Percentiles rank a stretch among this genome's conserved stretches.
phyloP scores from a whole-genome alignment of 92 coral and sea anemone species.

The Zoanthus sansibaricus region DNA sequence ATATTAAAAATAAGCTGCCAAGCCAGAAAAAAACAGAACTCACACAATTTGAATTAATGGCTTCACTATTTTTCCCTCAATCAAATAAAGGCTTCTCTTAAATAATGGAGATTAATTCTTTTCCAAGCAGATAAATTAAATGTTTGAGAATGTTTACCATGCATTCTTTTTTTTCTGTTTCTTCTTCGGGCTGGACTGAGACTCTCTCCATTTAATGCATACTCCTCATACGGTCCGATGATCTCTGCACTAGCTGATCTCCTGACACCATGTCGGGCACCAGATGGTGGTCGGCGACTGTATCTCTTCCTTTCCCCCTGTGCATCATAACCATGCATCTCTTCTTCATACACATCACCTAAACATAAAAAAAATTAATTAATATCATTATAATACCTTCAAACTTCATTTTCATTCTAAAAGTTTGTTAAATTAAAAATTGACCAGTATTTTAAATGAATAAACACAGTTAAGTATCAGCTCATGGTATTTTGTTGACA shows the following conservation, averaged over 20 bases:
- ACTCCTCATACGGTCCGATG: slow-evolving; percentile 72
- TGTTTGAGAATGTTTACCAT: slow-evolving; percentile 48
- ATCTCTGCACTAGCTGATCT: slow-evolving; percentile 93
- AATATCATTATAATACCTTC: background rate
- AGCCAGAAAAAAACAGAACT: too few species aligned
- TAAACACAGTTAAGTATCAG: too few species aligned
- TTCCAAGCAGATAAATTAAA: background rate
- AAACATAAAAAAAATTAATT: background rate
- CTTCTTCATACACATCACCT: slow-evolving; percentile 83
- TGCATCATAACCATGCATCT: slow-evolving; percentile 64
- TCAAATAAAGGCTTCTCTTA: too few species aligned
- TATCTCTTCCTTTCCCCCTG: slow-evolving; percentile 75
- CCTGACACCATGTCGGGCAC: slow-evolving; percentile 75
- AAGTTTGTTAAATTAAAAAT: background rate
- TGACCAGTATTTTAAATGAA: too few species aligned
- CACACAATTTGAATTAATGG: too few species aligned
- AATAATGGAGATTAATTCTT: too few species aligned
- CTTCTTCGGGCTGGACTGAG: slow-evolving; percentile 85
- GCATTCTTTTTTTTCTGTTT: slow-evolving; percentile 74
- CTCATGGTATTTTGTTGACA: too few species aligned
- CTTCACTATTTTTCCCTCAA: too few species aligned
- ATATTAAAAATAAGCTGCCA: too few species aligned
- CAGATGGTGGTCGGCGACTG: slow-evolving; percentile 77
- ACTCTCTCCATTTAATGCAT: slow-evolving; percentile 69
- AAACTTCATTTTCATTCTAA: too few species aligned